A percentile compares a stretch with the other conserved stretches of the same genome.
These are phyloP conservation scores for Vidua chalybeata DNA, from an alignment of 2,113 vertebrate genomes.

Conservation along the genomic window DNA sequence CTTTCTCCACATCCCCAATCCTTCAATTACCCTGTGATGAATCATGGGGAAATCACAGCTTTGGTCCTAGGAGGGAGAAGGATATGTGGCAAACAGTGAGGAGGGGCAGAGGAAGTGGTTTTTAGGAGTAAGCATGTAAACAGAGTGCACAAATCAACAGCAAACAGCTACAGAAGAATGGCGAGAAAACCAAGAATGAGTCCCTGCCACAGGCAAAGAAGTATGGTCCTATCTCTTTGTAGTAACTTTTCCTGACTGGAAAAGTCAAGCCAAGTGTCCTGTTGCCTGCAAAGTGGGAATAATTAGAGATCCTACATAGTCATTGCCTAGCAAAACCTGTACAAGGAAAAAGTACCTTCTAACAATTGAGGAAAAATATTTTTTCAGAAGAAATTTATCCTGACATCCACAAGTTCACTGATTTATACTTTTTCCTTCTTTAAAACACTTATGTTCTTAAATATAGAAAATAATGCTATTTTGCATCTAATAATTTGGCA, in stretches of 20 bases:
- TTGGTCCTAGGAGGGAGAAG: background rate
- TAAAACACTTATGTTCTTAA: background rate
- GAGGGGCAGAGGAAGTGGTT: background rate
- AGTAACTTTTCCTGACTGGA: background rate
- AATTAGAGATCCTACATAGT: background rate
- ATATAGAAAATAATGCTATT: background rate
- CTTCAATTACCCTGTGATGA: background rate
- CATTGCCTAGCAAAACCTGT: background rate
- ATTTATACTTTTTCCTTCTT: background rate
- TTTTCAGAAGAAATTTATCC: background rate
- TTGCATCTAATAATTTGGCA: background rate
- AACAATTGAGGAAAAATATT: background rate
- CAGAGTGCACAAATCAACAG: background rate
- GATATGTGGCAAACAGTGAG: background rate
- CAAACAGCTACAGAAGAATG: background rate
- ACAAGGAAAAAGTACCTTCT: background rate
- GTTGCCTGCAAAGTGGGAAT: background rate
- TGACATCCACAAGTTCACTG: background rate
- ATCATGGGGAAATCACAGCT: background rate
- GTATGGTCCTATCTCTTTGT: background rate
- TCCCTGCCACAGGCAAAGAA: background rate
- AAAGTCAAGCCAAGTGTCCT: background rate
- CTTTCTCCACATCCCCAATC: background rate
- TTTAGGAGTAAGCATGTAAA: background rate
- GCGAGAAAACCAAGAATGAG: background rate